These are phyloP conservation scores for Parazoanthus darwini DNA, from an alignment of 92 coral and sea anemone species.

Conservation along the genomic window DNA sequence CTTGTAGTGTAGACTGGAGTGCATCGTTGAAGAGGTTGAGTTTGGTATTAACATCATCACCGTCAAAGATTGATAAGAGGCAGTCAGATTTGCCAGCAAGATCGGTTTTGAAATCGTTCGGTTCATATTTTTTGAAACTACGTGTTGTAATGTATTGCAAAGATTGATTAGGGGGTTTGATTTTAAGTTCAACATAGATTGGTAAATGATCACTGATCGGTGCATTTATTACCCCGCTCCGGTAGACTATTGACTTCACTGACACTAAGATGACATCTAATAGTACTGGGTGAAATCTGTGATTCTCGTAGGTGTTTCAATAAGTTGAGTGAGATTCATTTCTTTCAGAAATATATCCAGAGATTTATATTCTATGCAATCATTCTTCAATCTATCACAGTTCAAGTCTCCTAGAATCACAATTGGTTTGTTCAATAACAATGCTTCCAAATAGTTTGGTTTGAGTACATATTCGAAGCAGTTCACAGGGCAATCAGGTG, in stretches of 20 bases:
- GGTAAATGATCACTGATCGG: conserved; percentile 56
- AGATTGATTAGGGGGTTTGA: conserved; percentile 36
- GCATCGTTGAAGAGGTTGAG: conserved; percentile 44
- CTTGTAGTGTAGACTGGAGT: conserved; percentile 44
- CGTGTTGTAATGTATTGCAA: conserved; percentile 49
- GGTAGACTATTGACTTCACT: conserved; percentile 17
- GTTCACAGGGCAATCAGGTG: conserved; percentile 53
- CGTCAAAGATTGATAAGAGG: conserved; percentile 18
- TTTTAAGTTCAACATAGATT: conserved; percentile 39
- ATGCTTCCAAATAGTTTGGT: conserved; percentile 60
- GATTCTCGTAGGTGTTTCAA: conserved; percentile 63
- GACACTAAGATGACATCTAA: conserved; percentile 63
- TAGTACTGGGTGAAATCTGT: conserved; percentile 49
- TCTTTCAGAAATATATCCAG: conserved; percentile 46
- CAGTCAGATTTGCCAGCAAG: conserved; percentile 45
- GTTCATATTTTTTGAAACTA: conserved; percentile 40
- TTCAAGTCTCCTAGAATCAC: conserved; percentile 57
- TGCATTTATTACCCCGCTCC: conserved; percentile 50
- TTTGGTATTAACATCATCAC: conserved; percentile 48
- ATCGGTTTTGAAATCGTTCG: conserved; percentile 26
- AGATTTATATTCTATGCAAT: conserved; percentile 45
- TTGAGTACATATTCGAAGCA: conserved; percentile 56
- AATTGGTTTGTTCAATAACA: conserved; percentile 53
- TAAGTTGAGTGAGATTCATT: conserved; percentile 61
- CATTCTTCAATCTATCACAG: conserved; percentile 44